These are phyloP conservation scores for Diploptera punctata DNA, from an alignment of 2,888 invertebrate species.

Conservation along the genomic window DNA sequence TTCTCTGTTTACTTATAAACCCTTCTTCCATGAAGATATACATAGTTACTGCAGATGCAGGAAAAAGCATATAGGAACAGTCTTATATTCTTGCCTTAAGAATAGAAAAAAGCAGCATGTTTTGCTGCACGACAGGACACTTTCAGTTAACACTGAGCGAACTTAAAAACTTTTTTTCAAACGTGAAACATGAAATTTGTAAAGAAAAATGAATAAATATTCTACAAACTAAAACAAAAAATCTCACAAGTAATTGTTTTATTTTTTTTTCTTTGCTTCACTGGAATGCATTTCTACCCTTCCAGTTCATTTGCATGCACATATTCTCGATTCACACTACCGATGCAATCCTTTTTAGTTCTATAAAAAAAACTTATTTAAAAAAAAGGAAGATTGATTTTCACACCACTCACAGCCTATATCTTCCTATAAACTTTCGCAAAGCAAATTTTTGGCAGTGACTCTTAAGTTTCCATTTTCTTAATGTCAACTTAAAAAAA, in stretches of 20 bases:
- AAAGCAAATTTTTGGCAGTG: constrained; percentile 23
- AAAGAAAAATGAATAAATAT: constrained; percentile 25
- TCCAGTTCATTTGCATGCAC: neutral
- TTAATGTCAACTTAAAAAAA: neutral
- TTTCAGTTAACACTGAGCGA: constrained; percentile 15
- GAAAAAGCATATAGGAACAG: constrained; percentile 26
- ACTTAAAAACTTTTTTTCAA: constrained; percentile 22
- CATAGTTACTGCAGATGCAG: neutral
- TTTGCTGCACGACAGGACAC: neutral
- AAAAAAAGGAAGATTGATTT: neutral
- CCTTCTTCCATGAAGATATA: constrained; percentile 2
- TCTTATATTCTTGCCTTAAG: constrained; percentile 22
- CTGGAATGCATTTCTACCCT: constrained; percentile 14
- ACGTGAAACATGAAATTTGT: constrained; percentile 11
- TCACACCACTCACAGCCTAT: constrained; percentile 25
- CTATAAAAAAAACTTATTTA: neutral
- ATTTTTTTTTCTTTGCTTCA: neutral
- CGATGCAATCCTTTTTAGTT: too few relatives aligned
- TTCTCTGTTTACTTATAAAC: constrained; percentile 8
- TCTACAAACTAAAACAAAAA: constrained; percentile 18
- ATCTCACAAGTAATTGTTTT: neutral
- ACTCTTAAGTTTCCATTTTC: constrained; percentile 6
- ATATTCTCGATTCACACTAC: too few relatives aligned
- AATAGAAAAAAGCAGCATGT: neutral
- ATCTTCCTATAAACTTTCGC: constrained; percentile 12